Evolutionary conservation across 2,797 vertebrate genomes (phyloP).

Genomic region (Danio kyathit): DNA sequence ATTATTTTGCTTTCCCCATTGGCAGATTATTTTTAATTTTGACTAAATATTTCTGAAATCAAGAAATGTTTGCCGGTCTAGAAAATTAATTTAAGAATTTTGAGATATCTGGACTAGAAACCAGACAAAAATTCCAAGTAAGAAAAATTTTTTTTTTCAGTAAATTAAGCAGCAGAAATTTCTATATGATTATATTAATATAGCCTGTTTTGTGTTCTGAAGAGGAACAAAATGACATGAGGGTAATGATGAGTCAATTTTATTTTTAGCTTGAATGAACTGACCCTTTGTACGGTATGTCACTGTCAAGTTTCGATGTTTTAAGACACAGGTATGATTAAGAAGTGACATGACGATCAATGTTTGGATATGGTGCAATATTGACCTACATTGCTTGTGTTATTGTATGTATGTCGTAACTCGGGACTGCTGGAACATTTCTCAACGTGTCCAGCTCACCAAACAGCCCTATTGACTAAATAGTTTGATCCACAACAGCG

Average conservation of each 20-base stretch:
- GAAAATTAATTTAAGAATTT: too few species aligned
- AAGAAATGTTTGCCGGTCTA: too few species aligned
- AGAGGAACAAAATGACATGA: too few species aligned
- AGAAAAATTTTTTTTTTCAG: too few species aligned
- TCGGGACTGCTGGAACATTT: background rate
- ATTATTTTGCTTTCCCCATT: too few species aligned
- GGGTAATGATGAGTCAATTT: background rate
- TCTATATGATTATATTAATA: too few species aligned
- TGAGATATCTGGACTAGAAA: too few species aligned
- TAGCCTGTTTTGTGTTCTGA: too few species aligned
- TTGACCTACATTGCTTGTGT: background rate
- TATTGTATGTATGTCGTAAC: background rate
- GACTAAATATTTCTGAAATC: too few species aligned
- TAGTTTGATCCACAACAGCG: constrained; percentile 17
- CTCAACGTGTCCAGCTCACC: background rate
- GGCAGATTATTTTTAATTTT: too few species aligned
- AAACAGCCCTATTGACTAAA: constrained; percentile 12
- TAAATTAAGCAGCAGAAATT: too few species aligned
- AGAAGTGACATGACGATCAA: background rate
- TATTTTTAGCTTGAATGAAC: background rate
- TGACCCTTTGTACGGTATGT: background rate
- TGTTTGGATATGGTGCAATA: background rate
- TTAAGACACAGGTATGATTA: background rate
- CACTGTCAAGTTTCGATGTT: background rate
- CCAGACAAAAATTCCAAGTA: too few species aligned